Conservation (phyloP, 2,797 vertebrate genomes). For the Phalloptychus januarius region DNA sequence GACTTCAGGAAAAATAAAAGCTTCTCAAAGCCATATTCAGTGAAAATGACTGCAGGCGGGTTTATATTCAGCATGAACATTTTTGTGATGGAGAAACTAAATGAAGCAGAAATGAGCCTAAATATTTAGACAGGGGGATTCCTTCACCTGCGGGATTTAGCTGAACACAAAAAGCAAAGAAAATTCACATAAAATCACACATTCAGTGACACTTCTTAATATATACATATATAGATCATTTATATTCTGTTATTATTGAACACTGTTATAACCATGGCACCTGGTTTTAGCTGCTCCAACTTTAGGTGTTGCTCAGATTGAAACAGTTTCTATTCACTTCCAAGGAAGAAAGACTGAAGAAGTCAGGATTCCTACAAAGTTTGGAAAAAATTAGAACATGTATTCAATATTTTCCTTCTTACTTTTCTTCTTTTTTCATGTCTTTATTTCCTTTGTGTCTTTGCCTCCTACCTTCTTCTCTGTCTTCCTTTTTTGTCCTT, state of each 20-base stretch:
- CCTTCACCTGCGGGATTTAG: constrained; percentile 30
- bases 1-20: constrained; percentile 12
- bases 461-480: not conserved
- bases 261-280: not conserved
- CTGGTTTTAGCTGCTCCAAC: not conserved
- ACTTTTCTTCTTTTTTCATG: not conserved
- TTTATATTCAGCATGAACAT: constrained; percentile 21
- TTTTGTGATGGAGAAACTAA: constrained; percentile 45
- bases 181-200: not conserved
- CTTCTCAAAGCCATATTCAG: not conserved
- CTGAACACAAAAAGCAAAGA: constrained; percentile 11
- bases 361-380: not conserved
- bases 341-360: not conserved
- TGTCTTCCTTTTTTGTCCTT: not conserved
- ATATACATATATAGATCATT: constrained; percentile 1
- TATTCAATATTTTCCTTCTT: not conserved
- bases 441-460: not conserved
- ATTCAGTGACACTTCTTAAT: not conserved
- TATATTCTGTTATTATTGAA: constrained; percentile 26
- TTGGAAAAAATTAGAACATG: not conserved
- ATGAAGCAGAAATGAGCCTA: constrained; percentile 29
- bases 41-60: constrained; percentile 4
- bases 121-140: constrained; percentile 38
- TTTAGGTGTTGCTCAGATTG: not conserved
- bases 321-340: not conserved